Evolutionary conservation across 2,888 invertebrate genomes (phyloP), one percentile per base, ranked within the genome.

Genomic region (Eupithecia pulchellata): DNA sequence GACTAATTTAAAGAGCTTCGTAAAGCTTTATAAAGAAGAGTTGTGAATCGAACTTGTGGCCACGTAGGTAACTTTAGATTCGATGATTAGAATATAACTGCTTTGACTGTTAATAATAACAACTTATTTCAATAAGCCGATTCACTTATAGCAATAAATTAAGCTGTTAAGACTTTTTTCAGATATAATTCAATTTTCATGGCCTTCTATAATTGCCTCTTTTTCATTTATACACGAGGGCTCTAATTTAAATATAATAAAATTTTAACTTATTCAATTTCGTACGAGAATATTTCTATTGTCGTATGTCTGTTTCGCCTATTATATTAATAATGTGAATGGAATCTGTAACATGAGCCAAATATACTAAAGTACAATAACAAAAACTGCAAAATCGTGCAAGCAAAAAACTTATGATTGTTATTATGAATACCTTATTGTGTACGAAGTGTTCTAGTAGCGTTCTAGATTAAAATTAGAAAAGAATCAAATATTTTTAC

Each of bases 31-130:
- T 93, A 88, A 89, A 87, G 88, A 90, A 92, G 94, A 90, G 93
- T 93, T 94, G 94, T 94, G 93, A 93, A 93, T 91, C 92, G 91
- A 93, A 93, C 92, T 87, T 91, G 92, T 91, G 92, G 93, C 93
- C 93, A 93, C 87, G 85, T 91, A 61, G 65, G 65, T 64, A 91
- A 89, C 79, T 81, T 88, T 90, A 91, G 87, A 89, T 84, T 87
- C 88, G 84, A 88, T 86, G 79, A 86, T 87, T 91, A 91, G 88
- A 79, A 81, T 89, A 83, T 81, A 76, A 82, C 82, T 82, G 88
- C 90, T 90, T 89, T 86, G 89, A 88, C 86, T 88, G 84, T 87
- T 87, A 84, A 84, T 70, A 68, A 70, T 88, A 86, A 79, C 81
- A 83, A 79, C 79, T 84, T 87, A 86, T 82, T 86, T 86, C 80